Evolutionary conservation across 1,140 invertebrate genomes (phyloP).

Genomic region (Leptonema lineaticorne): DNA sequence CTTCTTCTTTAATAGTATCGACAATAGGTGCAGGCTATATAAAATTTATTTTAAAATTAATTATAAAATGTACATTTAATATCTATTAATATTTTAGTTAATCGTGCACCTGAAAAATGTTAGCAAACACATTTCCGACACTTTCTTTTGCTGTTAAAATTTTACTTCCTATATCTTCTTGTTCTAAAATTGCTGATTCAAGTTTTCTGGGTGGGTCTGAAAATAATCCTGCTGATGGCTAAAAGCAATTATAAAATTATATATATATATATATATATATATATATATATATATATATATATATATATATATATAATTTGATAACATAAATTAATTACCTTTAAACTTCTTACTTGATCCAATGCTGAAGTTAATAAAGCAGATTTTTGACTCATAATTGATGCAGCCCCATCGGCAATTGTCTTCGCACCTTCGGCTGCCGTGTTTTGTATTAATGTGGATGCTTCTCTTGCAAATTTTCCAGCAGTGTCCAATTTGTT

Average conservation of each 20-base stretch:
- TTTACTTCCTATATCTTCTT: conserved; percentile 30
- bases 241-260: conserved; percentile 7
- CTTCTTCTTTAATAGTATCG: conserved; percentile 65
- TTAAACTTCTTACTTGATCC: conserved; percentile 4
- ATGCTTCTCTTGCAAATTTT: conserved; percentile 20
- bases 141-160: conserved; percentile 25
- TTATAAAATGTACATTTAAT: not conserved
- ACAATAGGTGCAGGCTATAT: conserved; percentile 63
- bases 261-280: too few relatives aligned
- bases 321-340: not conserved
- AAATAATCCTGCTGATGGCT: conserved; percentile 28
- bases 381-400: conserved; percentile 5
- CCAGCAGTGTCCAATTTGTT: conserved; percentile 20
- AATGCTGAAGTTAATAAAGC: not conserved
- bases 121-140: conserved; percentile 18
- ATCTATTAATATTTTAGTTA: not conserved
- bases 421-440: conserved; percentile 4
- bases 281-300: not conserved
- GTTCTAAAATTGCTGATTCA: conserved; percentile 34
- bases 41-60: not conserved
- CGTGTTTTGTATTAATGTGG: not conserved
- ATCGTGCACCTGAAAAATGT: conserved; percentile 35
- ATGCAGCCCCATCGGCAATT: not conserved
- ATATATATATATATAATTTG: not conserved
- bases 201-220: conserved; percentile 30